A percentile compares a stretch with the other conserved stretches of the same genome.
Conservation (phyloP, 1,140 invertebrate genomes). For the Musca vetustissima region DNA sequence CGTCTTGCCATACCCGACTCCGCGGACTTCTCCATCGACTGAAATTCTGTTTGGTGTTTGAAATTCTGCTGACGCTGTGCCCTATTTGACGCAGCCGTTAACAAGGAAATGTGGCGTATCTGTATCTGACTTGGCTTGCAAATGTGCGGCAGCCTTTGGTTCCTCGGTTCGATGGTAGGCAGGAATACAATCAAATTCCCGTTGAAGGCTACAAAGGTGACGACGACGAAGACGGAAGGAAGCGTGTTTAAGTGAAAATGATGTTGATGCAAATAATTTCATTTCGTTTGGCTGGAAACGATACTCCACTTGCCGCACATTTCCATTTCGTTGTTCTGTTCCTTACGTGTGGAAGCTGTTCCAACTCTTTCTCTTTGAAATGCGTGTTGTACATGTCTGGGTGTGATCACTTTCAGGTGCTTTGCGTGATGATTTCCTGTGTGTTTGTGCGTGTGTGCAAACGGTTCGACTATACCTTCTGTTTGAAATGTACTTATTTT, state of each 20-base stretch:
- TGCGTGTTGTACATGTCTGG: too few species aligned
- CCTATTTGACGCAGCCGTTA: not conserved
- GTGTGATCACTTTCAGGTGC: too few species aligned
- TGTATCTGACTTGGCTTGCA: not conserved
- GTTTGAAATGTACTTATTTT: too few species aligned
- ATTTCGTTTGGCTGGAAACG: not conserved
- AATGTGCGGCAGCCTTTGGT: not conserved
- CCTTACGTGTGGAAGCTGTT: too few species aligned
- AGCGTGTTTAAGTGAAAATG: slow-evolving; percentile 7
- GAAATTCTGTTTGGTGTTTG: slow-evolving; percentile 5
- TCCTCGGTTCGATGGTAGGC: not conserved
- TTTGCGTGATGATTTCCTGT: too few species aligned
- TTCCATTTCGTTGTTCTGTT: too few species aligned
- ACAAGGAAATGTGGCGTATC: not conserved
- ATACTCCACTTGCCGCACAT: too few species aligned
- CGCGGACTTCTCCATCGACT: too few species aligned
- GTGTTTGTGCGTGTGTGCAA: too few species aligned
- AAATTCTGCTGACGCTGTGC: not conserved
- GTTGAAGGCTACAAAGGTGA: too few species aligned
- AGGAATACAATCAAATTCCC: not conserved
- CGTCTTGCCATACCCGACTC: not conserved
- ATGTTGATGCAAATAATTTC: slow-evolving; percentile 18
- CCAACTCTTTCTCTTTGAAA: too few species aligned
- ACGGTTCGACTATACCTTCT: too few species aligned
- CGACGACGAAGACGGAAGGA: not conserved